These are phyloP conservation scores for Aphis craccivora DNA, from an alignment of 1,140 invertebrate species.

Conservation along the genomic window DNA sequence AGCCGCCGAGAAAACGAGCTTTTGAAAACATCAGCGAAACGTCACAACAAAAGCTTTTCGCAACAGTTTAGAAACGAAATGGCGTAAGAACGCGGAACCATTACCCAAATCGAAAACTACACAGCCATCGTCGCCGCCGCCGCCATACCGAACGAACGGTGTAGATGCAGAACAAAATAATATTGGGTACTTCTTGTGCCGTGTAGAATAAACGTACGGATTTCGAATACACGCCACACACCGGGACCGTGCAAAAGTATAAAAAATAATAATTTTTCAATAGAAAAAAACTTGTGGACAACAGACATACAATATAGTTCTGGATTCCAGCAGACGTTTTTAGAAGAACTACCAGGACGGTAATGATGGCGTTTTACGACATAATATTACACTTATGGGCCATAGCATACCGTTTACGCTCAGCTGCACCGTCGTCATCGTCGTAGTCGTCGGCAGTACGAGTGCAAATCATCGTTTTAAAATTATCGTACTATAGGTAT, in stretches of 20 bases:
- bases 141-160: not conserved
- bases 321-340: not conserved
- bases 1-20: not conserved
- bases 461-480: not conserved
- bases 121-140: not conserved
- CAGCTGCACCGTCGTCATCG: no score
- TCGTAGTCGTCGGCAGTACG: not conserved
- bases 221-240: not conserved
- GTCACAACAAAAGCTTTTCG: constrained; percentile 2
- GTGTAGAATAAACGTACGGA: not conserved
- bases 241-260: not conserved
- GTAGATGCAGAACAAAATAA: not conserved
- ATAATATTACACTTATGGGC: not conserved
- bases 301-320: not conserved
- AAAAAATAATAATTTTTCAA: not conserved
- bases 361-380: not conserved
- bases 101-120: not conserved
- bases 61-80: not conserved
- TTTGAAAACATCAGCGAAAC: not conserved
- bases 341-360: not conserved
- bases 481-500: not conserved
- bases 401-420: not conserved
- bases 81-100: not conserved
- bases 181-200: not conserved
- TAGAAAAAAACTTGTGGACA: not conserved